These are phyloP conservation scores for Oryzias melastigma DNA, from an alignment of 2,113 vertebrate genomes.

Conservation along the genomic window DNA sequence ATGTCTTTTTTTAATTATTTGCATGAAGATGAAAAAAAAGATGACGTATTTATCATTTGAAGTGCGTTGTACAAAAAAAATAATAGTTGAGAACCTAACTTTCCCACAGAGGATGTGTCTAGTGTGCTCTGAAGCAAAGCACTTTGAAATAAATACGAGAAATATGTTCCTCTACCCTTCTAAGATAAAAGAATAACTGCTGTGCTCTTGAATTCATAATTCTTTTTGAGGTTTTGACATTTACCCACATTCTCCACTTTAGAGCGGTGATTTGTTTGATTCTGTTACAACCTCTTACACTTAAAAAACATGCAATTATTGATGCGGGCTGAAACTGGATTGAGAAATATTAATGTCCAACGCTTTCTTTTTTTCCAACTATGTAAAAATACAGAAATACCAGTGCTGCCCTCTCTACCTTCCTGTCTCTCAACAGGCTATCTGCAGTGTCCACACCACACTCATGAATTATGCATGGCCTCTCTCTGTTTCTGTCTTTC, in stretches of 20 bases:
- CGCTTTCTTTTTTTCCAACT: neutral
- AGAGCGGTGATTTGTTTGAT: conserved; percentile 1
- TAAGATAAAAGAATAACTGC: conserved; percentile 13
- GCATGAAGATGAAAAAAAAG: too few relatives aligned
- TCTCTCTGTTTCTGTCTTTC: conserved; percentile 38
- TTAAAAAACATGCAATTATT: neutral
- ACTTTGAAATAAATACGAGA: neutral
- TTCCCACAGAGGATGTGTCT: neutral
- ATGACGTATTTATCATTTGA: too few relatives aligned
- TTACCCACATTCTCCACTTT: conserved; percentile 11
- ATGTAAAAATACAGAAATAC: neutral
- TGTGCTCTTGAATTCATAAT: conserved; percentile 20
- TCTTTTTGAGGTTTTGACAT: conserved; percentile 25
- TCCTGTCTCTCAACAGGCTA: conserved; percentile 15
- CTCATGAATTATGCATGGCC: conserved; percentile 69
- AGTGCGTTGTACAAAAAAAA: too few relatives aligned
- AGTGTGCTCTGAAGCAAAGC: neutral
- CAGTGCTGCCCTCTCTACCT: conserved; percentile 9
- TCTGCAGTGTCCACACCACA: conserved; percentile 39
- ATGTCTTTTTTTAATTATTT: too few relatives aligned
- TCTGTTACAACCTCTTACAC: conserved; percentile 2
- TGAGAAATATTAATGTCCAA: neutral
- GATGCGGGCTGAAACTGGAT: neutral
- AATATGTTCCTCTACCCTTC: neutral
- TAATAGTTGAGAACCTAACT: neutral